Conservation (phyloP, 2,113 vertebrate species). For the Nycticorax nycticorax region DNA sequence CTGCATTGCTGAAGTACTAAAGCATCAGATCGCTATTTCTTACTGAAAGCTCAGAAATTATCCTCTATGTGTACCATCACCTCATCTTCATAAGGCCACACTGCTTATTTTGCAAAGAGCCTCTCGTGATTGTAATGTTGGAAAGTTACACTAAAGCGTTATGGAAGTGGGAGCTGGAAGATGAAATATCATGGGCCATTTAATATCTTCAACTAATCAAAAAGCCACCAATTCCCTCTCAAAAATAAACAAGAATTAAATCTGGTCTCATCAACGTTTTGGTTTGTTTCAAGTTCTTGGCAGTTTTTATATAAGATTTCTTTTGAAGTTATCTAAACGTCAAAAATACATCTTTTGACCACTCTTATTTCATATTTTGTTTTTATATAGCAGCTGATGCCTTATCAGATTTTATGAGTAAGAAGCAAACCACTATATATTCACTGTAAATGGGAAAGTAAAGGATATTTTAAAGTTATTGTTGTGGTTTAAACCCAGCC, state of each 20-base stretch:
- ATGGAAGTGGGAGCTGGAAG: background rate
- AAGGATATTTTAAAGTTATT: background rate
- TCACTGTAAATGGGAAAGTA: background rate
- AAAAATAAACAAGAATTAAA: background rate
- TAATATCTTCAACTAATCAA: background rate
- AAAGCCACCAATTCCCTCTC: background rate
- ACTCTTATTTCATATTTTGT: background rate
- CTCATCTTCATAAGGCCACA: background rate
- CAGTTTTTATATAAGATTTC: background rate
- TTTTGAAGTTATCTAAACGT: background rate
- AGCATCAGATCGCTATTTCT: background rate
- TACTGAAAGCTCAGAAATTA: background rate
- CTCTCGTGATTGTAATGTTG: background rate
- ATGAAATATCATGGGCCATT: background rate
- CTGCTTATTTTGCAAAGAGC: background rate
- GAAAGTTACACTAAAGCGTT: background rate
- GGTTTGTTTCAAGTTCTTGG: background rate
- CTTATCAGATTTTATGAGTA: background rate
- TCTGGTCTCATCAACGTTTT: background rate
- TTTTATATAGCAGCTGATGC: background rate
- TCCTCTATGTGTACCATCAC: background rate
- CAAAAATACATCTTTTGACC: background rate
- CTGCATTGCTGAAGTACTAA: background rate
- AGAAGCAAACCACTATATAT: rapidly evolving
- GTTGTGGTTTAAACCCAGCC: no score